These are phyloP conservation scores for Ormyrus labotus DNA, from an alignment of 2,888 invertebrate genomes.

Conservation along the genomic window DNA sequence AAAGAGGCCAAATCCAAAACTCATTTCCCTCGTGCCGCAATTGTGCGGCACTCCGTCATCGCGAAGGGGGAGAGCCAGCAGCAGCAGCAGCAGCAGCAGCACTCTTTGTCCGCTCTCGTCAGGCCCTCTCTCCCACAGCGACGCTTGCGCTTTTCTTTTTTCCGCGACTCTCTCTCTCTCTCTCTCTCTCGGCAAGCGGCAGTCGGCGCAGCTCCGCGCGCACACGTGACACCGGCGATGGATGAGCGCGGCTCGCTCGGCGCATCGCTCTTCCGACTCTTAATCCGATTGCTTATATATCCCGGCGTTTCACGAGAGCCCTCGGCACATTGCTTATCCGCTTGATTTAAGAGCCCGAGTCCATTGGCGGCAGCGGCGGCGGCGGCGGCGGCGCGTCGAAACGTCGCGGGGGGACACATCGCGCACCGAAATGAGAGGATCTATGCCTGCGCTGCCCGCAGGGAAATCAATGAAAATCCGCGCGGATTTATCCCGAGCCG, in stretches of 20 bases:
- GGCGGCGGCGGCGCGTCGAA: conserved; percentile 35
- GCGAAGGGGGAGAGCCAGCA: too few relatives aligned
- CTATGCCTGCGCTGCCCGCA: conserved; percentile 44
- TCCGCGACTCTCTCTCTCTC: background rate
- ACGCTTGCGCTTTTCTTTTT: conserved; percentile 36
- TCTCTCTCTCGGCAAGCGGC: background rate
- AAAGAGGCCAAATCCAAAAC: too few relatives aligned
- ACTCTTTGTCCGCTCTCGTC: too few relatives aligned
- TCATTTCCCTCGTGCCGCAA: background rate
- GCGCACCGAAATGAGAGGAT: conserved; percentile 42
- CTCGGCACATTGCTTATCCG: conserved; percentile 42
- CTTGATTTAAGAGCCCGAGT: conserved; percentile 55
- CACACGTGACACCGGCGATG: conserved; percentile 42
- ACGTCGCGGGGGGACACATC: conserved; percentile 24
- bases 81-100: too few relatives aligned
- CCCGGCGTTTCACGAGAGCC: background rate
- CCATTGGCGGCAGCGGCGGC: conserved; percentile 34
- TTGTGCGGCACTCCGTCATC: too few relatives aligned
- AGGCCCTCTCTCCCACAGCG: background rate
- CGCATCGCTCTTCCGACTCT: conserved; percentile 50
- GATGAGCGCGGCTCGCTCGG: conserved; percentile 44
- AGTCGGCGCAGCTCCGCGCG: too few relatives aligned
- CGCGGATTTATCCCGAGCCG: conserved; percentile 48
- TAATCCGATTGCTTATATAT: conserved; percentile 50
- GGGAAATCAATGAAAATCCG: conserved; percentile 58